phyloP scores from a whole-genome alignment of 53 echinoderm and acorn worm genomes.

The Stichopus horrens region DNA sequence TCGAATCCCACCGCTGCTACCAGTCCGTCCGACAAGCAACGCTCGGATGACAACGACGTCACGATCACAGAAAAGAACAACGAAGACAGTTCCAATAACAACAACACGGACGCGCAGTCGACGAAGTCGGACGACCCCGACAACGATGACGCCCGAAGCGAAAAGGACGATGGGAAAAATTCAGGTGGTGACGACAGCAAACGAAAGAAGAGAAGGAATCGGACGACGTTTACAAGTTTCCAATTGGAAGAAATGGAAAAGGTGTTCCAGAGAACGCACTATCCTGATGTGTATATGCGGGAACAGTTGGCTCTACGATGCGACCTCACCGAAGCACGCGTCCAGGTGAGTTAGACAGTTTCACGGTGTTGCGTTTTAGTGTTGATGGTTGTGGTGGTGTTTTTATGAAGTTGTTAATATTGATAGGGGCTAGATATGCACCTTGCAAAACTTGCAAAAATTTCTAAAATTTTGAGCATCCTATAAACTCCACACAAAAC shows the following conservation, averaged over 20 bases:
- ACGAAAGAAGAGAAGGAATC: constrained; percentile 92
- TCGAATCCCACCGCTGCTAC: constrained; percentile 39
- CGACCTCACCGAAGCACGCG: constrained; percentile 94
- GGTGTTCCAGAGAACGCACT: constrained; percentile 97
- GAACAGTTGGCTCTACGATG: constrained; percentile 93
- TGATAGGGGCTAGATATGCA: too few relatives aligned
- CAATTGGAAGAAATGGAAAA: constrained; percentile 98
- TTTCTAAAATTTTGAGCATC: too few relatives aligned
- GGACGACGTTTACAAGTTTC: constrained; percentile 98
- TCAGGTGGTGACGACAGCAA: constrained; percentile 78
- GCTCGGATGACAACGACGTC: constrained; percentile 40
- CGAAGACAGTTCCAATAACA: constrained; percentile 46
- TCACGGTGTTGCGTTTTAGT: background rate
- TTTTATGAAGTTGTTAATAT: too few relatives aligned
- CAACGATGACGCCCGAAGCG: constrained; percentile 69
- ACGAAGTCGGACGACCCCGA: constrained; percentile 68
- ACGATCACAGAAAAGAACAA: constrained; percentile 20
- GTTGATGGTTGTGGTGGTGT: background rate
- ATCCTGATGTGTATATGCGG: constrained; percentile 95
- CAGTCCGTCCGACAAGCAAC: constrained; percentile 53
- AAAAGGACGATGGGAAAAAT: constrained; percentile 76
- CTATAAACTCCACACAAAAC: too few relatives aligned
- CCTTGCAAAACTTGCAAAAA: too few relatives aligned
- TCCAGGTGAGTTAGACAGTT: constrained; percentile 75
- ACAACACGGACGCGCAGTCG: constrained; percentile 61